These are phyloP conservation scores for Yponomeuta plumbellus DNA, from an alignment of 2,888 invertebrate genomes.

Conservation along the genomic window DNA sequence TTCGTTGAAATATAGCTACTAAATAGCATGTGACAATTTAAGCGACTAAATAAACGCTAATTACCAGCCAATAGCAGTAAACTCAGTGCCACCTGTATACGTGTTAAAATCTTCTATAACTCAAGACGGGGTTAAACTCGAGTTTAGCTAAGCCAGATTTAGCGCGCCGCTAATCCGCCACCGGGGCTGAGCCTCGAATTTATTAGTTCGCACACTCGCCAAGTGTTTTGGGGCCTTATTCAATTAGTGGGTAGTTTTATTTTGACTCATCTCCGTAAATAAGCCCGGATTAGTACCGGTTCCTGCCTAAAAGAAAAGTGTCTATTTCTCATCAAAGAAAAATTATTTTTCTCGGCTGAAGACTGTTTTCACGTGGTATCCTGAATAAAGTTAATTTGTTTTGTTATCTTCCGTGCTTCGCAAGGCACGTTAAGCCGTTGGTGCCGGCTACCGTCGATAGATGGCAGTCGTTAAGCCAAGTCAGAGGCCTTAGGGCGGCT, in stretches of 20 bases:
- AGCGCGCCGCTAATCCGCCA: constrained; percentile 11
- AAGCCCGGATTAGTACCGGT: neutral
- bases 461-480: too few relatives aligned
- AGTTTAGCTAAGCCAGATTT: constrained; percentile 12
- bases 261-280: neutral
- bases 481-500: too few relatives aligned
- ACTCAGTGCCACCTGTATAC: neutral
- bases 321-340: too few relatives aligned
- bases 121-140: constrained; percentile 11
- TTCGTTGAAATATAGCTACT: too few relatives aligned
- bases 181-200: neutral
- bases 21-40: too few relatives aligned
- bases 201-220: neutral
- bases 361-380: too few relatives aligned
- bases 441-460: too few relatives aligned
- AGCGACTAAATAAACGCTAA: neutral
- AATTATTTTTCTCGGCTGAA: too few relatives aligned
- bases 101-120: constrained; percentile 8
- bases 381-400: too few relatives aligned
- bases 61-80: neutral
- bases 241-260: constrained; percentile 8
- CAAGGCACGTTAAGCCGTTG: too few relatives aligned
- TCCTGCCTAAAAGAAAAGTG: too few relatives aligned
- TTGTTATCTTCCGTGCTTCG: too few relatives aligned
- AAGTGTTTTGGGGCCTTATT: neutral